Base-by-base conservation (phyloP, 2,888 invertebrate species). In the Lampropteryx suffumata region DNA sequence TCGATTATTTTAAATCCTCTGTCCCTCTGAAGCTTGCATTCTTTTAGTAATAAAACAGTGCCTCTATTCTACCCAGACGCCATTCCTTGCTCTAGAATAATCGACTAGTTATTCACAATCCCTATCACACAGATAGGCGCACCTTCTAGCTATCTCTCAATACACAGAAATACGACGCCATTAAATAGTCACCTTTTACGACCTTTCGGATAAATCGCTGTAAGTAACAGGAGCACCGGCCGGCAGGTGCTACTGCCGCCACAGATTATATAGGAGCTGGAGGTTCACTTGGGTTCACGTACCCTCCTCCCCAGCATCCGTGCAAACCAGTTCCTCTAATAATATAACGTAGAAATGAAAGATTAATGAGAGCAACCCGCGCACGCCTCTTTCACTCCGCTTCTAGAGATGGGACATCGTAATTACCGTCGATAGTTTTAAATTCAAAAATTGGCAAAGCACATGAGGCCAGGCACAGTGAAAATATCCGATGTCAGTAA, bases 301-400 rank as follows among this genome's bases (percentile, higher is more conserved):
- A 65, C 69, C 67, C 69, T 62, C 65, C 47, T 56, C 61, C 61
- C 58, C 83, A 83, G 88, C 87, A 88, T 88, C 88, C 89, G 88
- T 82, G 89, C 89, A 84, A 88, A 89, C 89, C 84, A 74, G 89
- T 87, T 87, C 84, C 86, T 88, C 87, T 88, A 89, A 88, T 89
- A 90, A 88, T 87, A 90, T 87, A 87, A 87, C 82, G 88, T 84
- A 88, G 88, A 88, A 88, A 86, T 85, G 87, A 88, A 88, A 88
- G 89, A 90, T 87, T 90, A 89, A 89, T 90, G 89, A 89, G 90
- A 89, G 84, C 89, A 89, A 84, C 84, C 86, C 73, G 86, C 72
- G 87, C 87, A 87, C 90, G 87, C 90, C 89, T 89, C 85, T 84
- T 87, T 87, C 85, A 83, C 87, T 83, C 74, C 75, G 57, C 60